Evolutionary conservation across 2,113 vertebrate genomes (phyloP).

Genomic region (Myotis lucifugus): DNA sequence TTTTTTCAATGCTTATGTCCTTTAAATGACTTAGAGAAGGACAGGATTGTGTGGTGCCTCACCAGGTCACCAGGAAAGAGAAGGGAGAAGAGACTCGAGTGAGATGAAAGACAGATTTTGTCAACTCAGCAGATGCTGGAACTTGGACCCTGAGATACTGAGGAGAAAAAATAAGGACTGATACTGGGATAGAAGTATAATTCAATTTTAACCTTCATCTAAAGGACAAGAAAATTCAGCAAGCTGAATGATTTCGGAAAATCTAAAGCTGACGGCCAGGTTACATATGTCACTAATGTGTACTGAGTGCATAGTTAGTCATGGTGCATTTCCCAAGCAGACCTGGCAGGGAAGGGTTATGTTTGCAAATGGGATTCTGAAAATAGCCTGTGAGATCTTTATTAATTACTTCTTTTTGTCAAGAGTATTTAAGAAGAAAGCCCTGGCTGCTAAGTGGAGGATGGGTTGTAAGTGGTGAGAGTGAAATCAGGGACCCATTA

Average conservation of each 20-base stretch:
- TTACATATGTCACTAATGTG: background rate
- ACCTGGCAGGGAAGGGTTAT: background rate
- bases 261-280: background rate
- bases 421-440: background rate
- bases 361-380: background rate
- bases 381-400: background rate
- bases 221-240: background rate
- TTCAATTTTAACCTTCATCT: background rate
- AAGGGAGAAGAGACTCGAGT: background rate
- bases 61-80: background rate
- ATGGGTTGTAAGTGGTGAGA: background rate
- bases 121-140: background rate
- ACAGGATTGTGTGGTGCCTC: background rate
- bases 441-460: background rate
- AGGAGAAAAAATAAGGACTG: conserved; percentile 11
- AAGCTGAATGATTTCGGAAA: background rate
- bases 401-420: background rate
- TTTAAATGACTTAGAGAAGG: conserved; percentile 15
- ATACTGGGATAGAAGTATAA: background rate
- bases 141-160: background rate
- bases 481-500: background rate
- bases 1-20: background rate
- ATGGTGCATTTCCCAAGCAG: background rate
- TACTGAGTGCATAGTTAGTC: background rate
- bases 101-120: background rate